Evolutionary conservation across 2,888 invertebrate species (phyloP).

Genomic region (Adineta ricciae): DNA sequence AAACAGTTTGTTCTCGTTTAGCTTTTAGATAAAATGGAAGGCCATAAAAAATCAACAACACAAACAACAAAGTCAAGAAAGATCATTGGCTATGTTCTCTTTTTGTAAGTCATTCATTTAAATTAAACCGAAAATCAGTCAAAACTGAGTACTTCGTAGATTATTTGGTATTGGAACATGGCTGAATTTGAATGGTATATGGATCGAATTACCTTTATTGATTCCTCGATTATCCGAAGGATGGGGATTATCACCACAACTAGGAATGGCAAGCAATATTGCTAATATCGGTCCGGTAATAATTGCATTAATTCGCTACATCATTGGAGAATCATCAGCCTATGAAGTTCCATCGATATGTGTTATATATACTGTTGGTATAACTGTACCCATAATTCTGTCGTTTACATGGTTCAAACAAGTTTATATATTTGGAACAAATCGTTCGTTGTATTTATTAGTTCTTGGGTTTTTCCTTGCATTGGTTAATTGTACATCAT

Average conservation of each 20-base stretch:
- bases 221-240: not conserved
- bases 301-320: not conserved
- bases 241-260: not conserved
- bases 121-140: too few species aligned
- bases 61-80: not conserved
- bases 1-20: too few species aligned
- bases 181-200: constrained; percentile 1
- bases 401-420: not conserved
- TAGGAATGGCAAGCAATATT: not conserved
- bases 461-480: not conserved
- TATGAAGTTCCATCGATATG: not conserved
- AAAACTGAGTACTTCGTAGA: not conserved
- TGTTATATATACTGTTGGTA: not conserved
- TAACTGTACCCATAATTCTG: not conserved
- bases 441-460: not conserved
- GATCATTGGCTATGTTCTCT: not conserved
- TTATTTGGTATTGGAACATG: not conserved
- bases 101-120: too few species aligned
- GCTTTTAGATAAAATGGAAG: too few species aligned
- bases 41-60: too few species aligned
- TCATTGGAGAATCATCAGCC: not conserved
- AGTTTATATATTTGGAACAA: not conserved
- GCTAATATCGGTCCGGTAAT: not conserved
- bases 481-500: constrained; percentile 1
- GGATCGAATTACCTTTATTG: not conserved